A percentile compares a stretch with the other conserved stretches of the same genome.
phyloP scores from a whole-genome alignment of 1,140 invertebrate species.

The Ceratina australensis region DNA sequence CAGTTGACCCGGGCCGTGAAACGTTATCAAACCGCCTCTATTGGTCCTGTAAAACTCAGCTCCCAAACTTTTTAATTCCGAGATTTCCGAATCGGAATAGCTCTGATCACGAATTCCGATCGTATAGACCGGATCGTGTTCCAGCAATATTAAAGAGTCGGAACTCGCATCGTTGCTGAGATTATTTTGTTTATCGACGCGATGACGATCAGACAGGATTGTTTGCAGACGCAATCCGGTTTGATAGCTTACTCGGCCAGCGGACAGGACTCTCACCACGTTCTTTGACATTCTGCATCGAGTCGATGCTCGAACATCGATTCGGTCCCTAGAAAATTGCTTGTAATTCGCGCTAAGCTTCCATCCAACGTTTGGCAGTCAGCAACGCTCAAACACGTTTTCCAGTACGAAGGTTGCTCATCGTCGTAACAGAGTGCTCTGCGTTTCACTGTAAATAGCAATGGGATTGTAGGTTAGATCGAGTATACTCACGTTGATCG shows the following conservation, averaged over 20 bases:
- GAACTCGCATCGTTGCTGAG: constrained; percentile 61
- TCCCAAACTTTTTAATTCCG: constrained; percentile 85
- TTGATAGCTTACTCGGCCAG: constrained; percentile 83
- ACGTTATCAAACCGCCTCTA: constrained; percentile 97
- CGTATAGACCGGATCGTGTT: constrained; percentile 95
- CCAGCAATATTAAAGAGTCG: constrained; percentile 84
- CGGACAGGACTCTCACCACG: constrained; percentile 80
- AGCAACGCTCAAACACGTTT: no score
- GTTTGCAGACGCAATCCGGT: constrained; percentile 84
- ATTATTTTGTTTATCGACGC: no score
- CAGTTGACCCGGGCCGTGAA: constrained; percentile 98
- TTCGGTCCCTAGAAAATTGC: no score
- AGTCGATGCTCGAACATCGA: no score
- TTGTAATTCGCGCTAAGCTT: no score
- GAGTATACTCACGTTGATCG: no score
- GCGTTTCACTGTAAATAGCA: no score
- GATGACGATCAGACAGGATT: constrained; percentile 79
- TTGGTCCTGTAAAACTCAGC: constrained; percentile 95
- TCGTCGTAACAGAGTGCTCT: no score
- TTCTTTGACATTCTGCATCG: constrained; percentile 55
- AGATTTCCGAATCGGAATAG: constrained; percentile 86
- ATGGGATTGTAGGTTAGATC: no score
- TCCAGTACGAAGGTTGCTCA: no score
- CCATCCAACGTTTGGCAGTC: no score
- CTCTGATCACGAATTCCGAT: constrained; percentile 90